Base-by-base conservation (phyloP, 2,888 invertebrate genomes). In the Dromius quadrimaculatus region DNA sequence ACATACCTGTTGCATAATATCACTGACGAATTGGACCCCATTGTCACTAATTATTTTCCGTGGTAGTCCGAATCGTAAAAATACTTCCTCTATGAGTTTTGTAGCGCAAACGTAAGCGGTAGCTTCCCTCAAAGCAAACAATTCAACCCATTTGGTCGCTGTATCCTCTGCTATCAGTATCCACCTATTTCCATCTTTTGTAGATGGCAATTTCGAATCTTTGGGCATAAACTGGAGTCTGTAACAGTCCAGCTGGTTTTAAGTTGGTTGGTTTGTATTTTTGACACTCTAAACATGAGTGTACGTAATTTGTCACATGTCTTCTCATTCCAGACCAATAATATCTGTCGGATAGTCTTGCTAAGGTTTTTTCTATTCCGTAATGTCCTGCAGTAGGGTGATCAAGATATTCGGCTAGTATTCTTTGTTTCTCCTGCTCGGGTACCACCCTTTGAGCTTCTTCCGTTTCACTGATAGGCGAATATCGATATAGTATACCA, bases 41-140 rank as follows among this genome's bases (percentile, higher is more conserved):
- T 77, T 78, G 61, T 78, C 77, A 11, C 73, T 74, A 2, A 76
- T 73, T 0, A 80, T 34, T 13, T 75, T 15, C 1, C 77, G 23
- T 0, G 78, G 78, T 1, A 75, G 23, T 0, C 79, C 79, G 64
- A 74, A 78, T 1, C 78, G 69, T 2, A 81, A 36, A n/a, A 81
- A 76, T 0, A 80, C 70, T 68, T 81, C 79, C 22, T 79, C 71
- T 0, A 81, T 38, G 0, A 82, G 65, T 0, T 65, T 74, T 0
- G 32, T 61, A 0, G 78, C 77, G 59, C 79, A 79, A 0, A 63
- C 69, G 65, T 78, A 76, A 0, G 79, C 77, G 1, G 76, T 76
- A 0, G 79, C 78, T 5, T 73, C 63, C 6, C 72, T 61, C 0
- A 80, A 50, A 0, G 79, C 73, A 41, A 80, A 79, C 0, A 81